A percentile compares a stretch with the other conserved stretches of the same genome.
phyloP scores from a whole-genome alignment of 1,140 invertebrate species.

The Metaphire vulgaris region DNA sequence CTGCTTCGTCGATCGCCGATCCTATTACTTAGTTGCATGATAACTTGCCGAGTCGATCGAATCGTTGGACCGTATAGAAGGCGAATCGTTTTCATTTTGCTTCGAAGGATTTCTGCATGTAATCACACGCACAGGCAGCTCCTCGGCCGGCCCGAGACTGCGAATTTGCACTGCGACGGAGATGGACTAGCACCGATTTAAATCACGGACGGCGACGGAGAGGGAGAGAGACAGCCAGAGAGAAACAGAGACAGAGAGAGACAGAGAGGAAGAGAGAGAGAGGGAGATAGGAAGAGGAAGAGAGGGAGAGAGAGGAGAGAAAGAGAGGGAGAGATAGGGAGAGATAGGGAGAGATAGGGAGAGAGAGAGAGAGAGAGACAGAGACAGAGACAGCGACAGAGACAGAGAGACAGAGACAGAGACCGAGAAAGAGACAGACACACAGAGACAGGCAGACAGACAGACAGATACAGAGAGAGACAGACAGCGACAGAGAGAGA shows the following conservation, averaged over 20 bases:
- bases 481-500: neutral
- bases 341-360: neutral
- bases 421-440: neutral
- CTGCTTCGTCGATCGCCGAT: no score
- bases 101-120: no score
- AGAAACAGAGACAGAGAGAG: slow-evolving; percentile 20
- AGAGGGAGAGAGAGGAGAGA: neutral
- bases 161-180: no score
- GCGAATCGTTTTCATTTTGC: no score
- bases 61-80: no score
- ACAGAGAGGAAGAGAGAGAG: slow-evolving; percentile 5
- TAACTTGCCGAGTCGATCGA: no score
- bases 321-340: slow-evolving; percentile 1
- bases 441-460: neutral
- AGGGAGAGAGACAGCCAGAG: neutral
- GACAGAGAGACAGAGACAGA: slow-evolving; percentile 7
- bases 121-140: no score
- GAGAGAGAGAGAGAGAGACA: slow-evolving; percentile 13
- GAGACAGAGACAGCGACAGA: slow-evolving; percentile 16
- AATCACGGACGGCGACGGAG: no score
- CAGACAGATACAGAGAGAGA: neutral
- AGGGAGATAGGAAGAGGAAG: neutral
- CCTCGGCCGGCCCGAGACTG: no score
- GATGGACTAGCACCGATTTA: no score
- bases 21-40: no score